Evolutionary conservation across 92 coral and sea anemone genomes (phyloP), one percentile per base, ranked within the genome.

Genomic region (Palythoa heliodiscus): DNA sequence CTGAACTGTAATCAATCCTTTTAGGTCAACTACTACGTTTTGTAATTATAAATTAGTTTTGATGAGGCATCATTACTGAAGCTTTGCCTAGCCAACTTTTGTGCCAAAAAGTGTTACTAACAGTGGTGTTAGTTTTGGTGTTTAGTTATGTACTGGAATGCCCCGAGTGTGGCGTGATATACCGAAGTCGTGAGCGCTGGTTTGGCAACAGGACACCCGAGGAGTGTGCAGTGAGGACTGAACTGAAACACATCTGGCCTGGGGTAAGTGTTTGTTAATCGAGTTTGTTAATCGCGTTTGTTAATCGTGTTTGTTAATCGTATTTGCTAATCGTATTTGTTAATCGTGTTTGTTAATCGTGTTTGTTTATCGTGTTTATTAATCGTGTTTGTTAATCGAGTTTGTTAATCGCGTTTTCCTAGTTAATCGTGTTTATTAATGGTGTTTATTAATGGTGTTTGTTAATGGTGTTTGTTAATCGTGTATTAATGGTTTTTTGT

Each of bases 101-200:
- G 11, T 57, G 64, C 17, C 19, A 57, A 57, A 4, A 1, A 57
- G 8, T 57, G 19, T 14, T 57, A 14, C 64, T 13, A 1, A 14
- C 16, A 64, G 70, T 23, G 11, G 47, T 69, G 23, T 37, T 25
- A 1, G 12, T 12, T 24, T 9, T 68, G 14, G 12, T 25, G 17
- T 64, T 12, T 76, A 96, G 99, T 60, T 95, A 96, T 69, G 93
- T 96, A 24, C 93, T 96, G 73, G 99, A 96, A 81, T 96, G 99
- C 64, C 77, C 88, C 1, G 97, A 94, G 70, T 96, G 99, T 75
- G 99, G 99, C 16, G 86, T 96, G 12, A 96, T 96, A 14, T 96
- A 91, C 55, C 93, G 95, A 29, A 96, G 99, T 79, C 96, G 99
- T 25, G 93, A 96, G 86, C 86, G 92, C 78, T 96, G 99, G 99